phyloP scores from a whole-genome alignment of 2,888 invertebrate species.

The Agriopis aurantiaria region DNA sequence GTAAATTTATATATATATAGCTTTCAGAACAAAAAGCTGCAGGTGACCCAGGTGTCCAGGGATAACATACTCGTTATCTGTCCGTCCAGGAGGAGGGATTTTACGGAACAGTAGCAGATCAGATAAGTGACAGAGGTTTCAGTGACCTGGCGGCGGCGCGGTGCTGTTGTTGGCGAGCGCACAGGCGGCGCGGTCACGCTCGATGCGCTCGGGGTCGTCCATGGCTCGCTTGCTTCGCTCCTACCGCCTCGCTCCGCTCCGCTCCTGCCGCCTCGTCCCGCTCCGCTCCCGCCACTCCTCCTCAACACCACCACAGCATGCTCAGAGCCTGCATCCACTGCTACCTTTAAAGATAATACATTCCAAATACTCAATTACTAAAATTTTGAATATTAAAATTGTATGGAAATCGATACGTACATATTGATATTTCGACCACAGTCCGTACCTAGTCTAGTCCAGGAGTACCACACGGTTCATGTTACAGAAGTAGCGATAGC shows the following conservation, averaged over 20 bases:
- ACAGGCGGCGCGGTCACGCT: constrained; percentile 66
- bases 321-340: neutral
- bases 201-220: constrained; percentile 73
- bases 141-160: constrained; percentile 58
- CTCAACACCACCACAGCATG: constrained; percentile 1
- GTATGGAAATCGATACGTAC: no score
- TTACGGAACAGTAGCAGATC: no score
- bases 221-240: constrained; percentile 46
- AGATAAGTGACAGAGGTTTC: no score
- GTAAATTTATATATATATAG: no score
- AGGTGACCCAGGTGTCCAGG: no score
- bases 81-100: no score
- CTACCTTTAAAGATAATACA: neutral
- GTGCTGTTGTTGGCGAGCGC: constrained; percentile 60
- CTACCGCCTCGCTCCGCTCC: neutral
- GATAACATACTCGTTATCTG: no score
- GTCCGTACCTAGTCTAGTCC: no score
- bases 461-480: no score
- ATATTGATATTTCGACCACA: no score
- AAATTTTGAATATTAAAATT: neutral
- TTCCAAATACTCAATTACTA: neutral
- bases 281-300: neutral
- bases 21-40: no score
- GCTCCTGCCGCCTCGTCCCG: neutral
- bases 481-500: no score